These are phyloP conservation scores for Bembecia ichneumoniformis DNA, from an alignment of 2,888 invertebrate species.

Conservation along the genomic window DNA sequence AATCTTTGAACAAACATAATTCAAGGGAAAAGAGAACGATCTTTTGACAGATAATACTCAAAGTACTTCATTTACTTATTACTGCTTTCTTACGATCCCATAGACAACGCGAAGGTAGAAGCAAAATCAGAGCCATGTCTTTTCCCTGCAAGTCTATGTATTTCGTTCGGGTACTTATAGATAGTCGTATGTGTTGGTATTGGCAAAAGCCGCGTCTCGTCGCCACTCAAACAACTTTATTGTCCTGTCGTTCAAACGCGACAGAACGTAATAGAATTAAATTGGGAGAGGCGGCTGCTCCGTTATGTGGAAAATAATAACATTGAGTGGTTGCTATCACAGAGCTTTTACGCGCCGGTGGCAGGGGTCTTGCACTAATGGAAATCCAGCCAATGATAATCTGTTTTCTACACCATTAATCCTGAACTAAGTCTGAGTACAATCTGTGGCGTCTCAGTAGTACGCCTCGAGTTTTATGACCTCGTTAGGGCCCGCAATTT, in stretches of 20 bases:
- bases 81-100: background rate
- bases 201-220: conserved; percentile 20
- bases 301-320: conserved; percentile 72
- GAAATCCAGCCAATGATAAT: conserved; percentile 73
- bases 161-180: background rate
- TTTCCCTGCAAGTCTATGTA: too few species aligned
- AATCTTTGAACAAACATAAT: too few species aligned
- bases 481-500: conserved; percentile 72
- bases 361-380: conserved; percentile 66
- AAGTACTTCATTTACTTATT: background rate
- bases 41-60: background rate
- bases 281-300: conserved; percentile 62
- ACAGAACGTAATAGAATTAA: conserved; percentile 71
- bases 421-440: conserved; percentile 70
- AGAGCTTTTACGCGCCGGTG: conserved; percentile 67
- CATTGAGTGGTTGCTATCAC: conserved; percentile 59
- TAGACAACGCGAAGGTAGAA: too few species aligned
- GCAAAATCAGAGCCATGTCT: too few species aligned
- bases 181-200: conserved; percentile 1
- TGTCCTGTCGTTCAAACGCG: conserved; percentile 66
- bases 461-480: conserved; percentile 68
- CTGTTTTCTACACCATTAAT: conserved; percentile 75
- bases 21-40: too few species aligned
- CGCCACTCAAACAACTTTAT: conserved; percentile 59
- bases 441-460: conserved; percentile 68